Base-by-base conservation (phyloP, 2,888 invertebrate genomes). In the Caenorhabditis doughertyi region DNA sequence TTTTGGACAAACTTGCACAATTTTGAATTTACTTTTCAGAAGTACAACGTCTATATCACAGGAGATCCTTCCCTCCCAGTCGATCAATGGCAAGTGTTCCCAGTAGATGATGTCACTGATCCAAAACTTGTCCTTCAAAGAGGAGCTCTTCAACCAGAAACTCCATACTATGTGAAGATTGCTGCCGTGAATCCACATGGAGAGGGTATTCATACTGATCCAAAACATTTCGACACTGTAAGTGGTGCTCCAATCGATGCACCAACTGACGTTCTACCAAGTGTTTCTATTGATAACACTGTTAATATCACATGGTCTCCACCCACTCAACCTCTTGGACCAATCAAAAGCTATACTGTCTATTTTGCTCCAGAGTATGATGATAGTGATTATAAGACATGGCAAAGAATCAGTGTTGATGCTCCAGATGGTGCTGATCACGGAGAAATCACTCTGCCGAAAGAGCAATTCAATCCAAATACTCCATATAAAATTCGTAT, bases 211-310 rank as follows among this genome's bases (percentile, higher is more conserved):
- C 84, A 81, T 13, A 87, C 88, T 8, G 91, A 90, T 67, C 85
- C 89, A 3, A 85, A 77, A 4, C 82, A 81, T 7, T 91, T 91
- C 83, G 81, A 87, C 27, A 91, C 91, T 8, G 88, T 88, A 11
- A 89, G 88, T 55, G 91, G 91, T 29, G 91, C 91, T 11, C 91
- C 91, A 0, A 81, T 90, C 18, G 91, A 91, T 73, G 81, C 90
- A 5, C 91, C 91, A 13, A 84, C 81, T 8, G 90, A 91, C 47
- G 79, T 91, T 29, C 58, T 89, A 11, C 86, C 89, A 3, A 76
- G 77, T 23, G 89, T 91, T 25, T 83, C 87, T 0, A 87, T 85
- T 18, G 90, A 91, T 70, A 91, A 91, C 74, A 89, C 85, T 8
- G 86, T 91, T 42, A 88, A 88, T 25, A 65, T 91, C 13, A 86